phyloP scores from a whole-genome alignment of 2,797 vertebrate species.

The Pitangus sulphuratus region DNA sequence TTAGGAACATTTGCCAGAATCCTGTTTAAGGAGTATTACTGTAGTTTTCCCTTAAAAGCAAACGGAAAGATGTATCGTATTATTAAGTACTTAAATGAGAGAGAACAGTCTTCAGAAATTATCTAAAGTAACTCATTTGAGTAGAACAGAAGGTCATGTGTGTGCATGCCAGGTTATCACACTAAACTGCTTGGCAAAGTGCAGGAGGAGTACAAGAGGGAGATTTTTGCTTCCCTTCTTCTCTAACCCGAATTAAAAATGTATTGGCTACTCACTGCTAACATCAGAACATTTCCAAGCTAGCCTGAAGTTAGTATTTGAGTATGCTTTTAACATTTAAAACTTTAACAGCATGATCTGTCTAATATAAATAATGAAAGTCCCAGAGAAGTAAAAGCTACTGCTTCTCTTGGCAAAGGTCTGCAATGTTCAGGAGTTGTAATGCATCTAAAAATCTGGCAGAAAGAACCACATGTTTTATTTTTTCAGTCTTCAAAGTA shows the following conservation, averaged over 20 bases:
- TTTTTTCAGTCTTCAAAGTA: conserved; percentile 3
- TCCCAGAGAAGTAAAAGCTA: conserved; percentile 2
- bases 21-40: conserved; percentile 56
- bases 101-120: conserved; percentile 47
- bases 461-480: neutral
- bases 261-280: conserved; percentile 50
- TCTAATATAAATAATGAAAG: conserved; percentile 46
- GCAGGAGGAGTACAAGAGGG: conserved; percentile 28
- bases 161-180: conserved; percentile 56
- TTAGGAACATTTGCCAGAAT: conserved; percentile 68
- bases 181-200: conserved; percentile 64
- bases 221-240: conserved; percentile 51
- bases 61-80: conserved; percentile 43
- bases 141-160: conserved; percentile 67
- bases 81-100: conserved; percentile 59
- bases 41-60: conserved; percentile 65
- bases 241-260: conserved; percentile 67
- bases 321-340: conserved; percentile 59
- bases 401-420: conserved; percentile 5
- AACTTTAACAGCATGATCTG: conserved; percentile 37
- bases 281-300: conserved; percentile 53
- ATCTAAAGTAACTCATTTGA: conserved; percentile 65
- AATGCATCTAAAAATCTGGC: conserved; percentile 14
- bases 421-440: neutral
- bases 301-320: conserved; percentile 33